These are phyloP conservation scores for Blastobasis lacticolella DNA, from an alignment of 2,888 invertebrate genomes.

Conservation along the genomic window DNA sequence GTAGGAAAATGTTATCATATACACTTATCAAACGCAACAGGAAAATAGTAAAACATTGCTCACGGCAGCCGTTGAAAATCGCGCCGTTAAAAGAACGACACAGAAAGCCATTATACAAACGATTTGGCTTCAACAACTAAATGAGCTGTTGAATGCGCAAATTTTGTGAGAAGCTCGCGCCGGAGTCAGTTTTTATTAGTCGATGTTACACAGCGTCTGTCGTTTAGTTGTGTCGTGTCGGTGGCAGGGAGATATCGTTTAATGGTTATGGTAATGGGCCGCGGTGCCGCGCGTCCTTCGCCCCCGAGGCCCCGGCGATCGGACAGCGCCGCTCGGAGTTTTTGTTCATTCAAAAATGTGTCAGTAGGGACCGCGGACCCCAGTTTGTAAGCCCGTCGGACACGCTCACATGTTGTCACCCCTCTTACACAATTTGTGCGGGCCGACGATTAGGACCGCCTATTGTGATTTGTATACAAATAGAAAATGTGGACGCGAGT, in stretches of 20 bases:
- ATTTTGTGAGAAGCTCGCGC: conserved; percentile 11
- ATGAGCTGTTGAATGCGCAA: conserved; percentile 17
- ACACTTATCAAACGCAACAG: no score
- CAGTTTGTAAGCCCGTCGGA: conserved; percentile 23
- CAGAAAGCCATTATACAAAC: no score
- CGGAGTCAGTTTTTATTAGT: conserved; percentile 27
- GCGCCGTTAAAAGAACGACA: no score
- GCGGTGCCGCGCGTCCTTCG: conserved; percentile 19
- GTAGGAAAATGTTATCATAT: no score
- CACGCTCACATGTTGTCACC: conserved; percentile 27
- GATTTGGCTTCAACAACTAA: background rate
- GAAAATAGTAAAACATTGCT: no score
- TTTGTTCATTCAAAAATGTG: conserved; percentile 47
- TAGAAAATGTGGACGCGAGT: no score
- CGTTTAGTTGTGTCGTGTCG: conserved; percentile 31
- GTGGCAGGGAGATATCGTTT: conserved; percentile 34
- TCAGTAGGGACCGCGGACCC: conserved; percentile 37
- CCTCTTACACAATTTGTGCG: conserved; percentile 19
- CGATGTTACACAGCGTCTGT: conserved; percentile 31
- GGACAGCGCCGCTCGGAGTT: conserved; percentile 28
- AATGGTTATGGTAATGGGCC: conserved; percentile 42
- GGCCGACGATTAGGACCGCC: background rate
- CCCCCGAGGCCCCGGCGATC: conserved; percentile 15
- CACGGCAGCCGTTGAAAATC: no score
- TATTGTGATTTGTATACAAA: no score